Evolutionary conservation across 2,888 invertebrate species (phyloP).

Genomic region (Lamproptera curius): DNA sequence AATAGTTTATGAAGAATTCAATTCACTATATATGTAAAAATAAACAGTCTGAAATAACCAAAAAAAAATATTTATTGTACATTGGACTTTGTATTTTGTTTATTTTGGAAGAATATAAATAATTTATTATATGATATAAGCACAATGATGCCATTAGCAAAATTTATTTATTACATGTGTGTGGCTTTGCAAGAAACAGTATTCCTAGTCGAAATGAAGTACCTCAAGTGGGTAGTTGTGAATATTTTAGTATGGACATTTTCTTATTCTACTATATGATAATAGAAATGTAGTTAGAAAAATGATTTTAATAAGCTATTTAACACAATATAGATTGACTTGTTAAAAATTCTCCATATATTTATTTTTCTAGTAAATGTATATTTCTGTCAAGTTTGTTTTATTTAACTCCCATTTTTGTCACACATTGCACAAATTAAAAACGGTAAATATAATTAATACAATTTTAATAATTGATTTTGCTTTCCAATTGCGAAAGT

Average conservation of each 20-base stretch:
- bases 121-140: constrained; percentile 4
- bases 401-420: constrained; percentile 2
- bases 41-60: constrained; percentile 24
- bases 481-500: constrained; percentile 54
- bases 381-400: constrained; percentile 7
- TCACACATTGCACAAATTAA: background rate
- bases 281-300: too few species aligned
- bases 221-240: constrained; percentile 7
- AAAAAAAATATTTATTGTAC: constrained; percentile 32
- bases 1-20: background rate
- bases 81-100: constrained; percentile 7
- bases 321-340: background rate
- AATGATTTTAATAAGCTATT: too few species aligned
- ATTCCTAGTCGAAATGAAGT: constrained; percentile 10
- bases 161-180: background rate
- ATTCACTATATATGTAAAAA: constrained; percentile 6
- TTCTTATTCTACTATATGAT: too few species aligned
- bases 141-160: constrained; percentile 5
- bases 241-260: constrained; percentile 18
- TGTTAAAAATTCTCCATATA: background rate
- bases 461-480: constrained; percentile 30
- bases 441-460: background rate
- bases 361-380: background rate
- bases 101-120: constrained; percentile 1
- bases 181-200: background rate